A percentile compares a stretch with the other conserved stretches of the same genome.
These are phyloP conservation scores for Bombus superbus DNA, from an alignment of 1,140 invertebrate species.

Conservation along the genomic window DNA sequence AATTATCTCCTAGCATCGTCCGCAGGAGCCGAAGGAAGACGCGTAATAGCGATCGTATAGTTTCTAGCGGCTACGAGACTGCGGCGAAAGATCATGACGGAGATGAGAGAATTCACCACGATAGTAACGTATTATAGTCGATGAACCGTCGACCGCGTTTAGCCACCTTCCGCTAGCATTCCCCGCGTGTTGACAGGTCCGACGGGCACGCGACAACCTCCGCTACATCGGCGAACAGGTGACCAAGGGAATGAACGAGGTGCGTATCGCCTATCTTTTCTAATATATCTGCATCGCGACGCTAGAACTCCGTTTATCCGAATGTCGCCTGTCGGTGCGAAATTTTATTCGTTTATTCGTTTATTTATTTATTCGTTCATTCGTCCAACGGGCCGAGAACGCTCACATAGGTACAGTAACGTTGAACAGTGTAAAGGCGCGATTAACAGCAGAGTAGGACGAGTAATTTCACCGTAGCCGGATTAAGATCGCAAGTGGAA, in stretches of 20 bases:
- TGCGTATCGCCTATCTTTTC: slow-evolving; percentile 19
- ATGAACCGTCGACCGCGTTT: background rate
- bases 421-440: no score
- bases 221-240: slow-evolving; percentile 68
- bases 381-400: no score
- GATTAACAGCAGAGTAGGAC: no score
- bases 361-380: no score
- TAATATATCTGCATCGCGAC: no score
- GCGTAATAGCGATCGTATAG: slow-evolving; percentile 48
- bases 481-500: no score
- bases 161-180: background rate
- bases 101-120: slow-evolving; percentile 68
- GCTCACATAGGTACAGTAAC: no score
- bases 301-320: no score
- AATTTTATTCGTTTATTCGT: no score
- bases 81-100: slow-evolving; percentile 69
- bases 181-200: slow-evolving; percentile 51
- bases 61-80: slow-evolving; percentile 69
- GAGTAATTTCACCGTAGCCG: no score
- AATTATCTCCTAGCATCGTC: no score
- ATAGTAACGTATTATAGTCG: slow-evolving; percentile 62
- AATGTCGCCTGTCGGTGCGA: no score
- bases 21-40: background rate
- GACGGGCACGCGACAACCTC: slow-evolving; percentile 68
- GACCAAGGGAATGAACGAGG: slow-evolving; percentile 72